phyloP scores from a whole-genome alignment of 2,113 vertebrate species.

The Trochalopteron elliotii region DNA sequence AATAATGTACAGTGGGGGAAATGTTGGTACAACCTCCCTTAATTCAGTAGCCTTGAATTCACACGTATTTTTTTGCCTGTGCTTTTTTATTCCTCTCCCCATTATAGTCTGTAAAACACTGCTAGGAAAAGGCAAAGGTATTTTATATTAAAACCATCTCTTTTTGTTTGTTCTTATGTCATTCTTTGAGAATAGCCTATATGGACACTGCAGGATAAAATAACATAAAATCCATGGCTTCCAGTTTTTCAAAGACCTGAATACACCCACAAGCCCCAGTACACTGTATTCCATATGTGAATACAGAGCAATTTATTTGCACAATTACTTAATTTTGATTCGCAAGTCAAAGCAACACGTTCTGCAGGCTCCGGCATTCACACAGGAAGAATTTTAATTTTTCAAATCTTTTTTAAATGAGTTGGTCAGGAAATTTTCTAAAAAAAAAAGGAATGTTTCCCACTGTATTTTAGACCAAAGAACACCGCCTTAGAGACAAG shows the following conservation, averaged over 20 bases:
- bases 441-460: slow-evolving; percentile 37
- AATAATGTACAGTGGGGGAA: slow-evolving; percentile 94
- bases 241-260: slow-evolving; percentile 57
- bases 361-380: slow-evolving; percentile 29
- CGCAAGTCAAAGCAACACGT: slow-evolving; percentile 20
- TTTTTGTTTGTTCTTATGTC: slow-evolving; percentile 66
- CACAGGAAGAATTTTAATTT: slow-evolving; percentile 60
- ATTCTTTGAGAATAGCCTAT: slow-evolving; percentile 64
- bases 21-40: slow-evolving; percentile 91
- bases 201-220: slow-evolving; percentile 44
- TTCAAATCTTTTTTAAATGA: slow-evolving; percentile 62
- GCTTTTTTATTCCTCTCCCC: slow-evolving; percentile 30
- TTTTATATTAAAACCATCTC: slow-evolving; percentile 67
- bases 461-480: slow-evolving; percentile 75
- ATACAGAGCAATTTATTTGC: slow-evolving; percentile 56
- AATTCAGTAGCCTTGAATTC: slow-evolving; percentile 89
- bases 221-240: not conserved
- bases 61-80: slow-evolving; percentile 63
- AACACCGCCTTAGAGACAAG: slow-evolving; percentile 78
- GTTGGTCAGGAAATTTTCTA: slow-evolving; percentile 72
- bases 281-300: slow-evolving; percentile 10
- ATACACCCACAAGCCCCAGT: slow-evolving; percentile 24
- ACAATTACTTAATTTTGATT: slow-evolving; percentile 53
- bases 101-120: slow-evolving; percentile 15
- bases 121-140: slow-evolving; percentile 59